These are phyloP conservation scores for Oconnorella tubifera DNA, from an alignment of 2,888 invertebrate genomes.

Conservation along the genomic window DNA sequence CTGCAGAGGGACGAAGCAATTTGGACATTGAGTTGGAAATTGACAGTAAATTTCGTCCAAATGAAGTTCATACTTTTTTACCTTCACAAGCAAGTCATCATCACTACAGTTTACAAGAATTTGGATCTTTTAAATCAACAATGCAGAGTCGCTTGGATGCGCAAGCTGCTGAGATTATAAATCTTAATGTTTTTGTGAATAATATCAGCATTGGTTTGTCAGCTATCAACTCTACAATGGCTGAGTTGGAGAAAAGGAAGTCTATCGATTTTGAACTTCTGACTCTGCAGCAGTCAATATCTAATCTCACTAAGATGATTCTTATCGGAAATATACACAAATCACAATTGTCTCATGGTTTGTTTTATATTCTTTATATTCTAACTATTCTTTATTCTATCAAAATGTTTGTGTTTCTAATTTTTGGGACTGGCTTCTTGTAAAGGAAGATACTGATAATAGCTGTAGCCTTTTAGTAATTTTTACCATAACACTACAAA, in stretches of 20 bases:
- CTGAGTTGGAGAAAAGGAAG: background rate
- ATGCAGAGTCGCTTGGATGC: background rate
- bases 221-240: background rate
- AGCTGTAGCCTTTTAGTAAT: no score
- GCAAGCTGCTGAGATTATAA: background rate
- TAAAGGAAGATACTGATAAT: no score
- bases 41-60: background rate
- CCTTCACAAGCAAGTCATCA: no score
- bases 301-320: background rate
- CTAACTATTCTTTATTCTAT: no score
- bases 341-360: no score
- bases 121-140: background rate
- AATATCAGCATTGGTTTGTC: background rate
- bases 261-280: background rate
- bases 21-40: background rate
- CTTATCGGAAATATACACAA: no score
- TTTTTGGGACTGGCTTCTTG: no score
- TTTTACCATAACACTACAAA: no score
- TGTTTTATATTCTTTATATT: no score
- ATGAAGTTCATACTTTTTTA: background rate
- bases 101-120: no score
- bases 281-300: background rate
- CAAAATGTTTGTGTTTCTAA: no score
- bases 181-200: background rate
- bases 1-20: no score